Conservation (phyloP, 2,797 vertebrate species). For the Xenentodon cancila region DNA sequence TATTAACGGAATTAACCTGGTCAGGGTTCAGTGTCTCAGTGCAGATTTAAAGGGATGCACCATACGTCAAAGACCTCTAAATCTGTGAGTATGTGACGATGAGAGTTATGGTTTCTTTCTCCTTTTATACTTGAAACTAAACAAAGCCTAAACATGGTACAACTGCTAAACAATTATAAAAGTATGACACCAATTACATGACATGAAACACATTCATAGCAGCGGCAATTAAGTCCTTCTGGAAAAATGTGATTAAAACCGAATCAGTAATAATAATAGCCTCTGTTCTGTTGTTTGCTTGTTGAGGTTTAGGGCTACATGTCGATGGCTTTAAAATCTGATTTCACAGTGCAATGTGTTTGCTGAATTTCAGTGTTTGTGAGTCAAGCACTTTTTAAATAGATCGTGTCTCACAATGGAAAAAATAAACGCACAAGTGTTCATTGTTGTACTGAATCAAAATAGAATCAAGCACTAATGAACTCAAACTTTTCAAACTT, state of each 20-base stretch:
- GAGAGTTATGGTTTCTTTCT: slow-evolving; percentile 1
- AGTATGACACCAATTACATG: slow-evolving; percentile 6
- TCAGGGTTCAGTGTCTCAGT: slow-evolving; percentile 4
- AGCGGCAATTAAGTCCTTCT: slow-evolving; percentile 14
- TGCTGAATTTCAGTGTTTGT: no score
- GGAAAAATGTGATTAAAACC: slow-evolving; percentile 21
- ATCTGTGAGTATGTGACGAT: background rate
- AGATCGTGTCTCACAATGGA: no score
- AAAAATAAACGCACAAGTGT: no score
- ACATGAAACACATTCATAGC: slow-evolving; percentile 14
- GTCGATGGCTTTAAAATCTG: no score
- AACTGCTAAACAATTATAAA: slow-evolving; percentile 10
- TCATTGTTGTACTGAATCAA: no score
- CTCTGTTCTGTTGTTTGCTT: slow-evolving; percentile 8
- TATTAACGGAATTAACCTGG: slow-evolving; percentile 12
- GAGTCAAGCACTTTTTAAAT: no score
- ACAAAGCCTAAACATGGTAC: background rate
- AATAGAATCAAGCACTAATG: no score
- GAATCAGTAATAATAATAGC: slow-evolving; percentile 17
- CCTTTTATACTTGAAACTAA: background rate
- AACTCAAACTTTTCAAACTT: no score
- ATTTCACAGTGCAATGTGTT: no score
- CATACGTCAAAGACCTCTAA: background rate
- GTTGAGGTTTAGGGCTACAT: background rate
- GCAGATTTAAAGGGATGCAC: background rate